A percentile compares a stretch with the other conserved stretches of the same genome.
Conservation (phyloP, 1,140 invertebrate species). For the Calliopsis andreniformis region DNA sequence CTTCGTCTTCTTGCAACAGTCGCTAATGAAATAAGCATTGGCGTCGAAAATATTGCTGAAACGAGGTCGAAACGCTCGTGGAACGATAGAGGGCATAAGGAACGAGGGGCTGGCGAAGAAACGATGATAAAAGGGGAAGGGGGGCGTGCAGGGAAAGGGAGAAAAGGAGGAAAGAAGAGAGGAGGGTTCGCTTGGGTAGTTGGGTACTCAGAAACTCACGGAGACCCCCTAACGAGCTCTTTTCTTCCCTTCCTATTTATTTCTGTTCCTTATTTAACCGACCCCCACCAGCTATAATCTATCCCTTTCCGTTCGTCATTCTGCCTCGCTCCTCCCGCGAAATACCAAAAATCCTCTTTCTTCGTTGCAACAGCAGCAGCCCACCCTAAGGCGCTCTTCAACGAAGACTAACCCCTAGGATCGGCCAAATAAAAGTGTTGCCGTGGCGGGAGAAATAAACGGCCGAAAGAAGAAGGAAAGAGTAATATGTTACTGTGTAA, state of each 20-base stretch:
- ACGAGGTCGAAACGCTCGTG: conserved; percentile 46
- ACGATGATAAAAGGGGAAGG: conserved; percentile 48
- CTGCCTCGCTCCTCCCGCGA: conserved; percentile 44
- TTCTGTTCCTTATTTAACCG: conserved; percentile 81
- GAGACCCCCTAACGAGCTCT: conserved; percentile 80
- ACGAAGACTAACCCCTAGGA: conserved; percentile 38
- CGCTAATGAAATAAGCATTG: conserved; percentile 64
- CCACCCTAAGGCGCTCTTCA: conserved; percentile 52
- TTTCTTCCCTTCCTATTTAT: conserved; percentile 81
- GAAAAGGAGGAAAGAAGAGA: conserved; percentile 58
- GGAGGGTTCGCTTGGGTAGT: conserved; percentile 72
- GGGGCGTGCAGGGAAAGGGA: conserved; percentile 23
- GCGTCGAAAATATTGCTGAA: conserved; percentile 70
- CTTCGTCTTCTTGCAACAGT: conserved; percentile 18
- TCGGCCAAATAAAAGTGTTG: conserved; percentile 72
- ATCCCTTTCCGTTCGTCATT: conserved; percentile 47
- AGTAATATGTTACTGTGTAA: conserved; percentile 73
- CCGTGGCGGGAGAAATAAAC: conserved; percentile 37
- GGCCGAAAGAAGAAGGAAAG: conserved; percentile 21
- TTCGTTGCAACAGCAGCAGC: conserved; percentile 66
- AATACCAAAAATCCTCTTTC: conserved; percentile 69
- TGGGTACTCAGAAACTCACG: conserved; percentile 78
- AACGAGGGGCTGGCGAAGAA: conserved; percentile 46
- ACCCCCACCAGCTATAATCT: conserved; percentile 64
- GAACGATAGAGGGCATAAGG: conserved; percentile 39